These are phyloP conservation scores for Odocoileus virginianus DNA, from an alignment of 2,113 vertebrate species.

Conservation along the genomic window DNA sequence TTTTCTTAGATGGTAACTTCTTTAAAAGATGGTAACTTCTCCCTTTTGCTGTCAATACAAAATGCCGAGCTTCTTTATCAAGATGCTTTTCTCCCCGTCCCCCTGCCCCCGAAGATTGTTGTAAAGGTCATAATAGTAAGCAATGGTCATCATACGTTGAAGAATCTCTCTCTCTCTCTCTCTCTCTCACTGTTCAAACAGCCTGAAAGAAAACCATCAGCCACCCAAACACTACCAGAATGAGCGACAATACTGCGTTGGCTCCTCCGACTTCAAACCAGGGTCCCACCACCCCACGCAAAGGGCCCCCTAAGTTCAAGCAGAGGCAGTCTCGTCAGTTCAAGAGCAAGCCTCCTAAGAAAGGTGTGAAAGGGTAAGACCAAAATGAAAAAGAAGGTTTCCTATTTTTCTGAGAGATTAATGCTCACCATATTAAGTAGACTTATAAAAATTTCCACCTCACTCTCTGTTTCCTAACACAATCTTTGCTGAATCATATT, in stretches of 20 bases:
- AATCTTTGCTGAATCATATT: neutral
- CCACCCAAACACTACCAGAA: neutral
- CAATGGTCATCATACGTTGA: neutral
- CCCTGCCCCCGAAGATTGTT: neutral
- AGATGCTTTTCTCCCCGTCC: neutral
- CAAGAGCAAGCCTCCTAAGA: constrained; percentile 99
- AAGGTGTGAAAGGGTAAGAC: constrained; percentile 94
- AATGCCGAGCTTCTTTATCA: neutral
- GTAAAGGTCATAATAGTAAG: neutral
- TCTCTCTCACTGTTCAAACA: neutral
- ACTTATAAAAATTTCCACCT: neutral
- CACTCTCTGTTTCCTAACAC: neutral
- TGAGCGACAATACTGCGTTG: constrained; percentile 79
- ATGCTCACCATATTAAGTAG: neutral
- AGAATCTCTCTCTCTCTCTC: neutral
- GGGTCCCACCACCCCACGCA: constrained; percentile 92
- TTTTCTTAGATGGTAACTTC: neutral
- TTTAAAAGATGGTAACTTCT: neutral
- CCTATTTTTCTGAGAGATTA: neutral
- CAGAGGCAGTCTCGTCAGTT: constrained; percentile 96
- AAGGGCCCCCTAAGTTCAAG: constrained; percentile 97
- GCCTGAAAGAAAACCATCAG: neutral
- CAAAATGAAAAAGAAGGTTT: neutral
- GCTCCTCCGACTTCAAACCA: constrained; percentile 57
- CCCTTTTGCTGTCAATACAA: neutral